Percentiles rank a stretch among this genome's conserved stretches.
Conservation (phyloP, 2,113 vertebrate genomes). For the Nothobranchius furzeri region DNA sequence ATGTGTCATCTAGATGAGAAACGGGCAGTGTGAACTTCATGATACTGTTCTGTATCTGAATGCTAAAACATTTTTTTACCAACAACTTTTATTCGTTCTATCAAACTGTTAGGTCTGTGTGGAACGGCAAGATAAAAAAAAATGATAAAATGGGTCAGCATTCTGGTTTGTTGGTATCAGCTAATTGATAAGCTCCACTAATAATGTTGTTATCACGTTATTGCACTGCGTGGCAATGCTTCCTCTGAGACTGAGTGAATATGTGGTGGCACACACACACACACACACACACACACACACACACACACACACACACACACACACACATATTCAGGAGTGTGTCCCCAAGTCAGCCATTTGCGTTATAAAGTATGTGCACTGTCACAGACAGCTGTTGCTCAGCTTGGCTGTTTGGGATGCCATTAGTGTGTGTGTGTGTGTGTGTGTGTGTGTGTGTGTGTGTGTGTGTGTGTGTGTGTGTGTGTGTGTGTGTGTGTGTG, state of each 20-base stretch:
- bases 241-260: slow-evolving; percentile 23
- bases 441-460: slow-evolving; percentile 24
- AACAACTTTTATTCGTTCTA: too few relatives aligned
- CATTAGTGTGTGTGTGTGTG: slow-evolving; percentile 55
- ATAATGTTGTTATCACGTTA: slow-evolving; percentile 14
- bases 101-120: too few relatives aligned
- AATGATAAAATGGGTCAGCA: background rate
- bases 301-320: background rate
- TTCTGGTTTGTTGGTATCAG: background rate
- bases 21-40: too few relatives aligned
- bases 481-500: background rate
- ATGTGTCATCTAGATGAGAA: too few relatives aligned
- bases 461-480: slow-evolving; percentile 37
- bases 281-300: background rate
- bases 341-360: slow-evolving; percentile 52
- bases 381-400: slow-evolving; percentile 90
- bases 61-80: too few relatives aligned
- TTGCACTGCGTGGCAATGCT: slow-evolving; percentile 30
- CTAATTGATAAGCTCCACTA: background rate
- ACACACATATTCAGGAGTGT: slow-evolving; percentile 1
- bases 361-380: slow-evolving; percentile 72
- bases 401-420: slow-evolving; percentile 88
- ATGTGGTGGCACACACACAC: slow-evolving; percentile 2
- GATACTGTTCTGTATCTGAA: too few relatives aligned
- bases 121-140: background rate